Conservation (phyloP, 2,113 vertebrate genomes). For the Rhabdornis inornatus region DNA sequence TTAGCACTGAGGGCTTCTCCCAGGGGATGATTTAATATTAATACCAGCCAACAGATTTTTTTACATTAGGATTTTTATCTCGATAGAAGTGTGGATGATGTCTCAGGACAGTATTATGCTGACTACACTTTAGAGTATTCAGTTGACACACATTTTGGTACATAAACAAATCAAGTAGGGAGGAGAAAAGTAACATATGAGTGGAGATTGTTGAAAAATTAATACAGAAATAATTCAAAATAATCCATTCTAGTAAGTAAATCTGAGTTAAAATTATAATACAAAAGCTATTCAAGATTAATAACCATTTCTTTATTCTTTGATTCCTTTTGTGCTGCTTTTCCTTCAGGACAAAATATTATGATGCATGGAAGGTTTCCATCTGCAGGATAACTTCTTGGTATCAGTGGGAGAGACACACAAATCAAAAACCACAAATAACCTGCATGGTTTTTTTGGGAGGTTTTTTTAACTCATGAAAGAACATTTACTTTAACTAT, state of each 20-base stretch:
- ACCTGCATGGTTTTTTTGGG: neutral
- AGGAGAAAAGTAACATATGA: neutral
- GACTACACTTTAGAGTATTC: neutral
- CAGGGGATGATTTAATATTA: slow-evolving; percentile 30
- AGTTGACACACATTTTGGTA: neutral
- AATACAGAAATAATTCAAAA: neutral
- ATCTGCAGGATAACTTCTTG: neutral
- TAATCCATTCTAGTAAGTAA: neutral
- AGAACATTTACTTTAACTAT: neutral
- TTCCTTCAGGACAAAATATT: neutral
- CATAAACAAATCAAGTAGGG: neutral
- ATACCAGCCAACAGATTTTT: neutral
- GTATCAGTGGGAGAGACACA: neutral
- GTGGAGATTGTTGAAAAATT: neutral
- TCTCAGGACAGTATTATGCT: neutral
- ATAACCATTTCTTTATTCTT: neutral
- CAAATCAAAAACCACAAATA: neutral
- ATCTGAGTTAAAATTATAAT: neutral
- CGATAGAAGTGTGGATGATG: neutral
- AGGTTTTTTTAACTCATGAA: neutral
- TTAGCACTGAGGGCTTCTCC: slow-evolving; percentile 59
- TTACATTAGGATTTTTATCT: slow-evolving; percentile 8
- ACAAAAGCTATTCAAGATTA: neutral
- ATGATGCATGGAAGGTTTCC: neutral
- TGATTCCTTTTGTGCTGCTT: neutral